Percentiles rank a stretch among this genome's conserved stretches.
Conservation (phyloP, 2,113 vertebrate genomes). For the Prinia subflava region DNA sequence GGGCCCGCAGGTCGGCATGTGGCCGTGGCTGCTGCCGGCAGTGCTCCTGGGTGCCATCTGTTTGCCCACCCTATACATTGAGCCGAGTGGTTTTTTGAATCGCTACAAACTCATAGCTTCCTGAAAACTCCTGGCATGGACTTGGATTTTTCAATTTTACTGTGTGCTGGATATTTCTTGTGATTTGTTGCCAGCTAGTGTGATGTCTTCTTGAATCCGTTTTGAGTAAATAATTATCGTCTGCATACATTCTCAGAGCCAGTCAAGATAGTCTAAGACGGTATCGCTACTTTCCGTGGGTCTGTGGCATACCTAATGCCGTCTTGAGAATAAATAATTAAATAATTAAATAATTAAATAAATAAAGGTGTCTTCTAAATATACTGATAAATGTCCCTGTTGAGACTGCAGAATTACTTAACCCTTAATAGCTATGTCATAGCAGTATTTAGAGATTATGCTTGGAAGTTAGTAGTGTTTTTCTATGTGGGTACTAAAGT, state of each 20-base stretch:
- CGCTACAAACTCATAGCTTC: accelerated
- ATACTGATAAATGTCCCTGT: neutral
- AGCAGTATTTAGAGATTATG: neutral
- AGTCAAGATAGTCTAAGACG: neutral
- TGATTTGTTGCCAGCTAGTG: neutral
- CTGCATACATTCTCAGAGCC: accelerated
- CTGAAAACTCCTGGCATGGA: neutral
- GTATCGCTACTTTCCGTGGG: neutral
- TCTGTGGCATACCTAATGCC: accelerated
- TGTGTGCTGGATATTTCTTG: neutral
- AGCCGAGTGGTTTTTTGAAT: neutral
- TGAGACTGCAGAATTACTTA: neutral
- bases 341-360: neutral
- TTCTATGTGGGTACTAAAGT: neutral
- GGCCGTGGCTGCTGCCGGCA: accelerated
- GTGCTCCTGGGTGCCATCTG: accelerated
- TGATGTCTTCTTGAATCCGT: neutral
- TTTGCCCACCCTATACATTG: accelerated
- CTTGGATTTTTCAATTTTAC: neutral
- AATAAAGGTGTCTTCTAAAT: neutral
- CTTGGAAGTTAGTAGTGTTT: neutral
- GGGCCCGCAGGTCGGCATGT: accelerated
- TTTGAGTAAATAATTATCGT: neutral
- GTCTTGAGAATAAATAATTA: neutral
- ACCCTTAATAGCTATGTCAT: neutral